These are phyloP conservation scores for Scyliorhinus canicula DNA, from an alignment of 2,797 vertebrate species.

Conservation along the genomic window DNA sequence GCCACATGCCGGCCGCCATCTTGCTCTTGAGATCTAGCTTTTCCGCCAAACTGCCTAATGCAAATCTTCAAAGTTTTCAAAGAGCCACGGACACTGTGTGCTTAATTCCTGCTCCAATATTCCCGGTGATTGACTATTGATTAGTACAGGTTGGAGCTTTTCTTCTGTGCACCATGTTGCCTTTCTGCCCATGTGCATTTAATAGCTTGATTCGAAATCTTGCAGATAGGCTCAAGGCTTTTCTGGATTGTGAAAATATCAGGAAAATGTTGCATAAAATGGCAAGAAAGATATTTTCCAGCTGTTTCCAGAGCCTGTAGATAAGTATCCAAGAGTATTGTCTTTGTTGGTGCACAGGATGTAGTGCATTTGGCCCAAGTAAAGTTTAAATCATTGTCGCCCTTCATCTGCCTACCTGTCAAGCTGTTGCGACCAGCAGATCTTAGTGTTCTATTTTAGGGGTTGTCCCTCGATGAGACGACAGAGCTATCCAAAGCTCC, in stretches of 20 bases:
- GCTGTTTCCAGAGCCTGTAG: not conserved
- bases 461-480: not conserved
- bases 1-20: not conserved
- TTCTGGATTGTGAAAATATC: not conserved
- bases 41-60: not conserved
- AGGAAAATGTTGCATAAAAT: too few species aligned
- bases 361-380: not conserved
- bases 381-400: not conserved
- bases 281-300: not conserved
- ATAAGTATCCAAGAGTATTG: not conserved
- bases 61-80: not conserved
- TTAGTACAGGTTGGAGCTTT: too few species aligned
- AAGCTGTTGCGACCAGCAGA: not conserved
- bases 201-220: not conserved
- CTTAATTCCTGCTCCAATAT: not conserved
- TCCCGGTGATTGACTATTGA: too few species aligned
- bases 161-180: too few species aligned
- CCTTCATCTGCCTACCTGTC: not conserved
- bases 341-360: not conserved
- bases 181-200: too few species aligned
- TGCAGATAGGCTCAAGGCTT: not conserved
- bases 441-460: not conserved
- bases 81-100: not conserved
- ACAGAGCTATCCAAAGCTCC: too few species aligned
- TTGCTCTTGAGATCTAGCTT: not conserved